Conservation (phyloP, 2,888 invertebrate genomes). For the Drosophila borborema region DNA sequence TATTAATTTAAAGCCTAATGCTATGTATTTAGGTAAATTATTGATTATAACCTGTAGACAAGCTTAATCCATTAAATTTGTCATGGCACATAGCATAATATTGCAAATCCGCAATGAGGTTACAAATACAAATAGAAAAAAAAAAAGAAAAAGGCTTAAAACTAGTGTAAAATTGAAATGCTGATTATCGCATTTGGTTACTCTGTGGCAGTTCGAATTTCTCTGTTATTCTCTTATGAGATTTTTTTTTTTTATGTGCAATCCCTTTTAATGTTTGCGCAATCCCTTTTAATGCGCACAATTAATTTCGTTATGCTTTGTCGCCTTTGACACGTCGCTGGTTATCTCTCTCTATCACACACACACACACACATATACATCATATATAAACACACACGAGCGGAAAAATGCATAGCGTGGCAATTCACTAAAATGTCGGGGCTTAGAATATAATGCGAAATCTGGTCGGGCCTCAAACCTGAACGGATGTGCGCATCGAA, state of each 20-base stretch:
- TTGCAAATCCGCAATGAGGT: neutral
- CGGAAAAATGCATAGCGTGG: constrained; percentile 18
- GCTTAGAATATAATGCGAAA: constrained; percentile 63
- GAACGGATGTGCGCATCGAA: constrained; percentile 28
- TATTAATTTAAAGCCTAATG: neutral
- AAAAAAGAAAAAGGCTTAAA: constrained; percentile 34
- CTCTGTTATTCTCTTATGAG: neutral
- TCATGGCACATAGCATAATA: neutral
- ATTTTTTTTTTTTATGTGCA: constrained; percentile 18
- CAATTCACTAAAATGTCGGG: constrained; percentile 68
- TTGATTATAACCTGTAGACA: constrained; percentile 1
- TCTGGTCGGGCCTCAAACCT: constrained; percentile 12
- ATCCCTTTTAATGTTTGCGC: constrained; percentile 72
- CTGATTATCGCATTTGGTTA: constrained; percentile 70
- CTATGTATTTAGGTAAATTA: neutral
- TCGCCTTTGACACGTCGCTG: constrained; percentile 65
- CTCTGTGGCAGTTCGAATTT: constrained; percentile 49
- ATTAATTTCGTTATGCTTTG: constrained; percentile 80
- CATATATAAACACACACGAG: constrained; percentile 8
- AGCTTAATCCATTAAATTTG: constrained; percentile 2
- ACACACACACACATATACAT: constrained; percentile 9
- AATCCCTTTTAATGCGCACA: constrained; percentile 78
- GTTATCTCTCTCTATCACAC: constrained; percentile 34
- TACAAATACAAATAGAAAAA: neutral
- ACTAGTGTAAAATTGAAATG: constrained; percentile 56